Percentiles rank a stretch among this genome's conserved stretches.
Evolutionary conservation across 2,888 invertebrate species (phyloP).

Genomic region (Cylloceria caligata): DNA sequence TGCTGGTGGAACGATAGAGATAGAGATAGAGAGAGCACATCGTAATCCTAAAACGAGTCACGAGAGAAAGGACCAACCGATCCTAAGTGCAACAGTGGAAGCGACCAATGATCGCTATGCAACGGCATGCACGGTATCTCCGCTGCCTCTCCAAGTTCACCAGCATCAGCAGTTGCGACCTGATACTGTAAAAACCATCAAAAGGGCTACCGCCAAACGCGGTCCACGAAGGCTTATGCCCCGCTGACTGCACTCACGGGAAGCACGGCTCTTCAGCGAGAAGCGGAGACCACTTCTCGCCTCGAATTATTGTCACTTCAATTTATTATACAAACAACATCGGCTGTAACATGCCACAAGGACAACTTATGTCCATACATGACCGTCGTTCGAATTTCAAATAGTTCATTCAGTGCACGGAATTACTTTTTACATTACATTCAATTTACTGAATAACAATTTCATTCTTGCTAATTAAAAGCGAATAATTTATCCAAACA

Average conservation of each 20-base stretch:
- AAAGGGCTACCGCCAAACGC: constrained; percentile 63
- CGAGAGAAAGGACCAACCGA: constrained; percentile 61
- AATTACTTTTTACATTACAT: too few species aligned
- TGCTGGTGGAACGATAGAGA: constrained; percentile 2
- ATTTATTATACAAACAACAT: not conserved
- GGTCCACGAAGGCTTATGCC: constrained; percentile 56
- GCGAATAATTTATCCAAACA: too few species aligned
- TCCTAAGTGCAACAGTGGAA: constrained; percentile 68
- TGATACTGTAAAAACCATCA: constrained; percentile 68
- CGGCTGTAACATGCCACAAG: too few species aligned
- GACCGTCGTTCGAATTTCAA: too few species aligned
- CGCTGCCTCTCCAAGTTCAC: constrained; percentile 40
- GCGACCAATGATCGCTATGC: constrained; percentile 77
- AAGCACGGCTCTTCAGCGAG: constrained; percentile 53
- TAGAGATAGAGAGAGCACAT: not conserved
- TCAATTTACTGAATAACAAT: too few species aligned
- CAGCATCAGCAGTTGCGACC: constrained; percentile 35
- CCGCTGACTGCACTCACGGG: constrained; percentile 67
- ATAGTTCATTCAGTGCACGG: too few species aligned
- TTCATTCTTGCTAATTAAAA: too few species aligned
- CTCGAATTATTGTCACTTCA: not conserved
- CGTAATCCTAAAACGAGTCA: too few species aligned
- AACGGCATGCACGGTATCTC: constrained; percentile 79
- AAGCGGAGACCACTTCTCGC: not conserved
- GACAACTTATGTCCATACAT: too few species aligned